Conservation (phyloP, 1,140 invertebrate genomes). For the Globodera rostochiensis region DNA sequence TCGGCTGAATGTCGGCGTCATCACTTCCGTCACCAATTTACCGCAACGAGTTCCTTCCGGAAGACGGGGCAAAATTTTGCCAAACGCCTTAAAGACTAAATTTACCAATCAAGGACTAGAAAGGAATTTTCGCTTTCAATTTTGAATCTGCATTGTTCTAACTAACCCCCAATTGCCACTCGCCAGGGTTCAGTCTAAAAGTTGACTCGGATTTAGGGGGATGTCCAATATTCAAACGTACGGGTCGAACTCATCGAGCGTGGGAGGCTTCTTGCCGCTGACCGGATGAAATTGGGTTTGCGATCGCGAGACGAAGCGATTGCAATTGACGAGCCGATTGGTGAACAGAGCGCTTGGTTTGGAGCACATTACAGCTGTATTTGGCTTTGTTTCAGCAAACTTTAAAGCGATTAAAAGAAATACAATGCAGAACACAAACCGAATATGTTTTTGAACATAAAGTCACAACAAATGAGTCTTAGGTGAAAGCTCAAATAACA, state of each 20-base stretch:
- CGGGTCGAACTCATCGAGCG: slow-evolving; percentile 60
- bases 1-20: background rate
- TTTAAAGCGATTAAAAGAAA: too few relatives aligned
- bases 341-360: background rate
- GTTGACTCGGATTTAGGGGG: background rate
- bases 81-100: slow-evolving; percentile 33
- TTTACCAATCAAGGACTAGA: background rate
- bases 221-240: background rate
- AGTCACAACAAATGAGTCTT: too few relatives aligned
- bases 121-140: too few relatives aligned
- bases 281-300: slow-evolving; percentile 27
- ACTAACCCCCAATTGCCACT: slow-evolving; percentile 59
- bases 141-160: too few relatives aligned
- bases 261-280: slow-evolving; percentile 52
- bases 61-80: slow-evolving; percentile 65
- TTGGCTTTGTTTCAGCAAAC: too few relatives aligned
- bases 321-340: background rate
- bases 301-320: background rate
- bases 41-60: slow-evolving; percentile 63
- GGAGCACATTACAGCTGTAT: background rate
- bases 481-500: too few relatives aligned
- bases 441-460: too few relatives aligned
- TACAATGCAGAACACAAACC: too few relatives aligned
- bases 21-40: slow-evolving; percentile 48
- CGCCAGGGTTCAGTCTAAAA: slow-evolving; percentile 54